Percentiles rank a stretch among this genome's conserved stretches.
These are phyloP conservation scores for Nomada ferruginata DNA, from an alignment of 2,888 invertebrate species.

Conservation along the genomic window DNA sequence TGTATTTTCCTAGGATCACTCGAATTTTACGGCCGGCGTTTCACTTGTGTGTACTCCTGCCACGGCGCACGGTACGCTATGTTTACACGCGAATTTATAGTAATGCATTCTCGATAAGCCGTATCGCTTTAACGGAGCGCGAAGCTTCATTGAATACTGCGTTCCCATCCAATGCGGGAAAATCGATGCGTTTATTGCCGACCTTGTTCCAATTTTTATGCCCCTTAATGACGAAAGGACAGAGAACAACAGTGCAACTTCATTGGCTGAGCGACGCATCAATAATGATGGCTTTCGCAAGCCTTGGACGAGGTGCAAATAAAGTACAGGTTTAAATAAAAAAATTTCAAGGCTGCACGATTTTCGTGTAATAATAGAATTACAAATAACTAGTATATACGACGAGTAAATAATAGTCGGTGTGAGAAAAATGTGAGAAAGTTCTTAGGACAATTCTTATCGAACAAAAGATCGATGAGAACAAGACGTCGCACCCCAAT, in stretches of 20 bases:
- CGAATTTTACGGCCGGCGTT: conserved; percentile 71
- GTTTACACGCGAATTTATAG: conserved; percentile 74
- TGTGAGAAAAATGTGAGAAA: too few species aligned
- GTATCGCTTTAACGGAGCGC: conserved; percentile 74
- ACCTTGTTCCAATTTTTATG: conserved; percentile 38
- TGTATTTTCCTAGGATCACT: conserved; percentile 69
- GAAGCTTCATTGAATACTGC: conserved; percentile 70
- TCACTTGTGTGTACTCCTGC: conserved; percentile 44
- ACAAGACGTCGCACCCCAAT: too few species aligned
- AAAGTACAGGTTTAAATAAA: not conserved
- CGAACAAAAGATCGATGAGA: too few species aligned
- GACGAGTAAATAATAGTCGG: too few species aligned
- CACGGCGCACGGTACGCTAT: conserved; percentile 59
- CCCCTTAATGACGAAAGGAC: not conserved
- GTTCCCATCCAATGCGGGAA: conserved; percentile 23
- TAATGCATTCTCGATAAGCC: conserved; percentile 76
- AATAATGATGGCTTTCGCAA: not conserved
- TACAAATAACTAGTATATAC: too few species aligned
- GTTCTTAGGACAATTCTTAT: too few species aligned
- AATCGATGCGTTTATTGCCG: conserved; percentile 43
- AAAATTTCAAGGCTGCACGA: too few species aligned
- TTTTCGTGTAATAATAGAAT: too few species aligned
- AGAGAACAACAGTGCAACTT: conserved; percentile 5
- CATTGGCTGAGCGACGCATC: not conserved
- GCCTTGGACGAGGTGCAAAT: not conserved